These are phyloP conservation scores for Drosophila oshimai DNA, from an alignment of 1,140 invertebrate species.

Conservation along the genomic window DNA sequence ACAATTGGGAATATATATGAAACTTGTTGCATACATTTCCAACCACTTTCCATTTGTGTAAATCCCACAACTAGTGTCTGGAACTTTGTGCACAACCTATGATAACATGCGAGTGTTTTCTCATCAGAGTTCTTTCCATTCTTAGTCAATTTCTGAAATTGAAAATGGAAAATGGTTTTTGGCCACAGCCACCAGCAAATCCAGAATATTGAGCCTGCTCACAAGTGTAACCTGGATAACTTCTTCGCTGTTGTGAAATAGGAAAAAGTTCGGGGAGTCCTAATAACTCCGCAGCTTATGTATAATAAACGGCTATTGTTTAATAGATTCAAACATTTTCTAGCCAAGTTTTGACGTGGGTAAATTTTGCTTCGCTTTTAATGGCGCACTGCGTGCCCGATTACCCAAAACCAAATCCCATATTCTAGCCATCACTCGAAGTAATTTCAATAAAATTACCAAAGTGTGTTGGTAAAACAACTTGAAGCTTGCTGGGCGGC, in stretches of 20 bases:
- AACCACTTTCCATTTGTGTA: slow-evolving; percentile 30
- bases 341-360: slow-evolving; percentile 48
- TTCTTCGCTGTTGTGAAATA: slow-evolving; percentile 32
- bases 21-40: too few species aligned
- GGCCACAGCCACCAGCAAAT: slow-evolving; percentile 24
- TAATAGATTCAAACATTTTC: slow-evolving; percentile 75
- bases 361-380: slow-evolving; percentile 48
- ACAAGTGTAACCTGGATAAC: slow-evolving; percentile 45
- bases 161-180: neutral
- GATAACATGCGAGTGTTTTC: slow-evolving; percentile 50
- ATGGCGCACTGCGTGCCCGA: slow-evolving; percentile 43
- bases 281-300: slow-evolving; percentile 71
- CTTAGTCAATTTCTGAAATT: slow-evolving; percentile 68
- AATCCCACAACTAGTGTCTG: slow-evolving; percentile 11
- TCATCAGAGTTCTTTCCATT: too few species aligned
- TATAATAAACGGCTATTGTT: slow-evolving; percentile 78
- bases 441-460: slow-evolving; percentile 76
- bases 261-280: neutral
- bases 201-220: slow-evolving; percentile 23
- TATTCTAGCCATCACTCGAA: slow-evolving; percentile 26
- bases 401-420: slow-evolving; percentile 22
- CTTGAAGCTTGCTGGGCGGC: slow-evolving; percentile 4
- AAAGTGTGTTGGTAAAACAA: slow-evolving; percentile 67
- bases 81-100: slow-evolving; percentile 70
- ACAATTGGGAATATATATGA: too few species aligned